phyloP scores from a whole-genome alignment of 2,888 invertebrate species.

The Cosmia pyralina region DNA sequence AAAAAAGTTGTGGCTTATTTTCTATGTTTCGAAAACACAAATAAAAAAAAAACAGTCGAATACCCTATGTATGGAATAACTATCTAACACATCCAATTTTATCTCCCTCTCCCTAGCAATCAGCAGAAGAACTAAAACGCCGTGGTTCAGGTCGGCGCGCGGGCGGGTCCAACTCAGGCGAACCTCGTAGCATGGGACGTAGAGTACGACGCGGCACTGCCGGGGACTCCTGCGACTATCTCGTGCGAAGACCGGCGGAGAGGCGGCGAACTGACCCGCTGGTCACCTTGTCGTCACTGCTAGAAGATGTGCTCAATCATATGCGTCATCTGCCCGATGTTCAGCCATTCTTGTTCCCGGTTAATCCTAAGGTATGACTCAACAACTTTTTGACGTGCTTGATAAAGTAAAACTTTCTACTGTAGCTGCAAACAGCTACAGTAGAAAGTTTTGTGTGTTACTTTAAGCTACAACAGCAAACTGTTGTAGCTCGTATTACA shows the following conservation, averaged over 20 bases:
- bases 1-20: too few relatives aligned
- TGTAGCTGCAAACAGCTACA: too few relatives aligned
- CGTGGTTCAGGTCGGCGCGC: conserved; percentile 93
- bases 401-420: too few relatives aligned
- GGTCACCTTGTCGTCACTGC: conserved; percentile 97
- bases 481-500: too few relatives aligned
- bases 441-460: too few relatives aligned
- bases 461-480: too few relatives aligned
- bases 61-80: too few relatives aligned
- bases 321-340: conserved; percentile 97
- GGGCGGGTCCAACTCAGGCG: conserved; percentile 76
- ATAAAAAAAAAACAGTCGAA: too few relatives aligned
- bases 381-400: too few relatives aligned
- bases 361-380: conserved; percentile 88
- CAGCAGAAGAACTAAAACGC: conserved; percentile 96
- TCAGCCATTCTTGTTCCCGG: conserved; percentile 97
- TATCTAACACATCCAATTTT: too few relatives aligned
- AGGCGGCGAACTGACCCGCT: conserved; percentile 98
- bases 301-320: conserved; percentile 97
- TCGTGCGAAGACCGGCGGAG: conserved; percentile 96
- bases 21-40: too few relatives aligned
- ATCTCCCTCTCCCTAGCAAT: conserved; percentile 87
- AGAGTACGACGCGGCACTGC: conserved; percentile 79
- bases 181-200: conserved; percentile 81
- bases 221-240: conserved; percentile 93